phyloP scores from a whole-genome alignment of 2,113 vertebrate genomes.

The Indicator indicator region DNA sequence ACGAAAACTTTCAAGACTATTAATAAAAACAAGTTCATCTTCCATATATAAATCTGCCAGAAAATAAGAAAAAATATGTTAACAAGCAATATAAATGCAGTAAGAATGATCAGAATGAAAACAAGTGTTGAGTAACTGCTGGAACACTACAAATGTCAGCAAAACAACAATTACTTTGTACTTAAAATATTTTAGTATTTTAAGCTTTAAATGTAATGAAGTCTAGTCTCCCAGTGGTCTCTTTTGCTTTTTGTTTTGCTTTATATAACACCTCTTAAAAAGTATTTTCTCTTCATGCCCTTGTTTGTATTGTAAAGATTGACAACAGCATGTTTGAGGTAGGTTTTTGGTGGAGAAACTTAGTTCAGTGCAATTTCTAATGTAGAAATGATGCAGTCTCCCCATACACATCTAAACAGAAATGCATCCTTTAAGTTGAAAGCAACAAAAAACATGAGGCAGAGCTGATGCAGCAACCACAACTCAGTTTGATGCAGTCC shows the following conservation, averaged over 20 bases:
- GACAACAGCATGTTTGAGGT: background rate
- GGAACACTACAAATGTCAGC: background rate
- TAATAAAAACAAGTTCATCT: slow-evolving; percentile 69
- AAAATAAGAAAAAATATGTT: slow-evolving; percentile 9
- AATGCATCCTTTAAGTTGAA: background rate
- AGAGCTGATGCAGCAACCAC: background rate
- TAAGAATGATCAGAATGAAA: background rate
- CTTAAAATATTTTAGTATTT: background rate
- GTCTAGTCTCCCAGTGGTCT: background rate
- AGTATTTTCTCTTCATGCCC: background rate
- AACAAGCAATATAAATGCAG: background rate
- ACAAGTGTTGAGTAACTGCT: background rate
- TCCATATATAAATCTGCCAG: slow-evolving; percentile 71
- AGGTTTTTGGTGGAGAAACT: background rate
- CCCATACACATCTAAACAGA: background rate
- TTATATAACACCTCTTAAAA: background rate
- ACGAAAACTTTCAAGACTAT: slow-evolving; percentile 36
- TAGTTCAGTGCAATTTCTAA: background rate
- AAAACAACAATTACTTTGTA: background rate
- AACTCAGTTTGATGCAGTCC: background rate
- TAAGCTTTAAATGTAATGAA: background rate
- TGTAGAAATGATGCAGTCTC: background rate
- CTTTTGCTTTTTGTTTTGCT: background rate
- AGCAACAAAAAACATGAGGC: background rate
- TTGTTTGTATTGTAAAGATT: background rate